These are phyloP conservation scores for Caenorhabditis parvicauda DNA, from an alignment of 2,888 invertebrate genomes.

Conservation along the genomic window DNA sequence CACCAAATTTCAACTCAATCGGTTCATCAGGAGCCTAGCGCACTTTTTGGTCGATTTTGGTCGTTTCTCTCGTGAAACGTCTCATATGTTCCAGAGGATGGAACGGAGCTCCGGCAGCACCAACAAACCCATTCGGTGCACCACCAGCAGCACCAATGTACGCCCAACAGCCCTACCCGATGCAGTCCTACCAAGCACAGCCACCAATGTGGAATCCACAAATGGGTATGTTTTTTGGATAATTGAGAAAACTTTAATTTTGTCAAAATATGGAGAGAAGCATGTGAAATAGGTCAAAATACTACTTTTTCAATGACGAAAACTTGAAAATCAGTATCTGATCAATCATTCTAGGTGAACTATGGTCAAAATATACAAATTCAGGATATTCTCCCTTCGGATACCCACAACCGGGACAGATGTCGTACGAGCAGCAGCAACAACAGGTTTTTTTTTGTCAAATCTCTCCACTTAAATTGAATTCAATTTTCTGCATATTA, in stretches of 20 bases:
- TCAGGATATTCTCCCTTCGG: no score
- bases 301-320: neutral
- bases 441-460: slow-evolving; percentile 11
- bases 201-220: slow-evolving; percentile 24
- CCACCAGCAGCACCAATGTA: slow-evolving; percentile 20
- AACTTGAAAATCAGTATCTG: neutral
- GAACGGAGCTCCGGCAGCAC: slow-evolving; percentile 14
- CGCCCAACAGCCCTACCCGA: slow-evolving; percentile 6
- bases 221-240: slow-evolving; percentile 7
- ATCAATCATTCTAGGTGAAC: no score
- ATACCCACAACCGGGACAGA: slow-evolving; percentile 5
- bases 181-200: slow-evolving; percentile 9
- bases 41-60: no score
- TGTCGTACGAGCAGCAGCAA: slow-evolving; percentile 14
- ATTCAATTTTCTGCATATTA: no score
- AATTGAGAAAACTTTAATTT: no score
- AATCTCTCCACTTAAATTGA: no score
- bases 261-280: neutral
- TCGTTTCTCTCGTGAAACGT: no score
- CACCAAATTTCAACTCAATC: no score
- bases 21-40: no score
- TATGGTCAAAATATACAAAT: no score
- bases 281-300: neutral
- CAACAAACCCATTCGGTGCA: slow-evolving; percentile 27
- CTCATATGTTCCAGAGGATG: no score